These are phyloP conservation scores for Zaprionus tsacasi DNA, from an alignment of 1,140 invertebrate genomes.

Conservation along the genomic window DNA sequence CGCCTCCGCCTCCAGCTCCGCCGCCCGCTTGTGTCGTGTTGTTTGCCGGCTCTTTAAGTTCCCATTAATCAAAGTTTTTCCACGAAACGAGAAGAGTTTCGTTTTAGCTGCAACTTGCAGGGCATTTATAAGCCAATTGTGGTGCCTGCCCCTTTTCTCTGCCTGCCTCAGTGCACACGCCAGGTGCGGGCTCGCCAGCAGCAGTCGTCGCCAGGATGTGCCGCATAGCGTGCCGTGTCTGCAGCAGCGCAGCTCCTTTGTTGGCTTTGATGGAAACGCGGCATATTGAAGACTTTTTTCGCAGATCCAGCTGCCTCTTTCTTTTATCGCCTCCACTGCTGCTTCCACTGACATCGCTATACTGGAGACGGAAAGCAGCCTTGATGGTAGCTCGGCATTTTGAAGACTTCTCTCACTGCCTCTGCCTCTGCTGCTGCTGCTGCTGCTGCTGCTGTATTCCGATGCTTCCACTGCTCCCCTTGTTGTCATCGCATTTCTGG, in stretches of 20 bases:
- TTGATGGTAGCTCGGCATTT: too few relatives aligned
- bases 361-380: too few relatives aligned
- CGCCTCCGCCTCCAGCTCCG: background rate
- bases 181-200: slow-evolving; percentile 53
- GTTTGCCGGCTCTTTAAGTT: slow-evolving; percentile 79
- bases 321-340: background rate
- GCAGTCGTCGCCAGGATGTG: slow-evolving; percentile 7
- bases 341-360: too few relatives aligned
- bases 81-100: slow-evolving; percentile 21
- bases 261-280: background rate
- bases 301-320: slow-evolving; percentile 11
- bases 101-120: slow-evolving; percentile 64
- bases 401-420: too few relatives aligned
- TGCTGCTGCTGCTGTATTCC: too few relatives aligned
- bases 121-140: slow-evolving; percentile 81
- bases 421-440: too few relatives aligned
- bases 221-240: background rate
- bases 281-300: slow-evolving; percentile 1
- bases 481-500: background rate
- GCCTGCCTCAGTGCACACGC: slow-evolving; percentile 37
- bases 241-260: background rate
- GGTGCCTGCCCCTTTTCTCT: slow-evolving; percentile 30
- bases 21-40: slow-evolving; percentile 9
- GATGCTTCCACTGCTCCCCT: background rate
- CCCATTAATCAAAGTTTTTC: slow-evolving; percentile 81